Conservation (phyloP, 2,797 vertebrate species). For the Florisuga fusca region DNA sequence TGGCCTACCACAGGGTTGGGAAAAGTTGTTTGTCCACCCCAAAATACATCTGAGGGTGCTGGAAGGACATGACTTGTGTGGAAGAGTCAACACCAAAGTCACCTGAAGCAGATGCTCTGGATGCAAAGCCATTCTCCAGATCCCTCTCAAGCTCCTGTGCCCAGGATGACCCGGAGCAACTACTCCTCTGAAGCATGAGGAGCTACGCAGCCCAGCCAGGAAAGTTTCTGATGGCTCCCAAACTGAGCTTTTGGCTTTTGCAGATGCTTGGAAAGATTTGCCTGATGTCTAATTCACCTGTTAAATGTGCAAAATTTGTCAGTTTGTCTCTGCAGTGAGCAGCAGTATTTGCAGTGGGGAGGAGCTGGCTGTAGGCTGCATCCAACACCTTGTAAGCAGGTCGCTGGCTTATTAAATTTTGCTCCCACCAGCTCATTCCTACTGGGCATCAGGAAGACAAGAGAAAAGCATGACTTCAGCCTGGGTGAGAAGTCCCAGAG, state of each 20-base stretch:
- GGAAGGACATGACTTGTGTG: not conserved
- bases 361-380: conserved; percentile 3
- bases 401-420: not conserved
- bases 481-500: not conserved
- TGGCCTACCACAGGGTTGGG: not conserved
- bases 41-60: not conserved
- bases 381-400: not conserved
- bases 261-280: conserved; percentile 62
- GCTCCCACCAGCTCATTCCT: not conserved
- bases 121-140: conserved; percentile 23
- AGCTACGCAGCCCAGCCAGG: conserved; percentile 47
- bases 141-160: conserved; percentile 12
- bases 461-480: not conserved
- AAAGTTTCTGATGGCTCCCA: conserved; percentile 70
- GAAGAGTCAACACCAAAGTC: not conserved
- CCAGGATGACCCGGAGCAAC: conserved; percentile 2
- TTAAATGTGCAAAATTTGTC: conserved; percentile 53
- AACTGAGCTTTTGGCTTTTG: conserved; percentile 66
- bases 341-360: not conserved
- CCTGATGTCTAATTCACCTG: conserved; percentile 75
- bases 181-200: conserved; percentile 40
- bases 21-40: not conserved
- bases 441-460: not conserved
- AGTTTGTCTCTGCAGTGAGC: conserved; percentile 31
- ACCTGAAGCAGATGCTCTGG: conserved; percentile 1